A percentile compares a stretch with the other conserved stretches of the same genome.
These are phyloP conservation scores for Capreolus pygargus DNA, from an alignment of 2,113 vertebrate species.

Conservation along the genomic window DNA sequence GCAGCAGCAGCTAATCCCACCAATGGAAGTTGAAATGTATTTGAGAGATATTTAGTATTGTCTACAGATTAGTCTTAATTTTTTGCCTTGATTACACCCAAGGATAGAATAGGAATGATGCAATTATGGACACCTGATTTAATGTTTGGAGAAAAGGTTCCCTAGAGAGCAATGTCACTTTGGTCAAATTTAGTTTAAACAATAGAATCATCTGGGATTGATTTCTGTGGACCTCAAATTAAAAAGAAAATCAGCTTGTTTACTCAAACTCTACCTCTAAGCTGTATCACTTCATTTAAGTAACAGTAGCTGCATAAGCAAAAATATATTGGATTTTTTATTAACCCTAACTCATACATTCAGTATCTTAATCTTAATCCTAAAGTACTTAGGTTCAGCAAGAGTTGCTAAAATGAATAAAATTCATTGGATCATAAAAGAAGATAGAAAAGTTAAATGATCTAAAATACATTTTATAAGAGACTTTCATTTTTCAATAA, in stretches of 20 bases:
- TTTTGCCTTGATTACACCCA: conserved; percentile 17
- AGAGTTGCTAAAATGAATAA: conserved; percentile 74
- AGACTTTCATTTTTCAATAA: conserved; percentile 78
- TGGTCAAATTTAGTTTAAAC: conserved; percentile 72
- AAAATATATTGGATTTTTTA: conserved; percentile 71
- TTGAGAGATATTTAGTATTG: background rate
- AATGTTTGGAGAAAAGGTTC: conserved; percentile 66
- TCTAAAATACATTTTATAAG: conserved; percentile 76
- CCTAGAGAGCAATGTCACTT: conserved; percentile 43
- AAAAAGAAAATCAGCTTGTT: conserved; percentile 65
- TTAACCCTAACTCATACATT: conserved; percentile 64
- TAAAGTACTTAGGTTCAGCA: conserved; percentile 56
- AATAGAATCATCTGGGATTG: conserved; percentile 58
- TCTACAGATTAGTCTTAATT: conserved; percentile 46
- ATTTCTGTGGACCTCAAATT: conserved; percentile 64
- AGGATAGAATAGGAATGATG: conserved; percentile 56
- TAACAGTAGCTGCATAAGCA: conserved; percentile 50
- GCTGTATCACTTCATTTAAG: conserved; percentile 45
- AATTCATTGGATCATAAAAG: conserved; percentile 79
- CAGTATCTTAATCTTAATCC: conserved; percentile 75
- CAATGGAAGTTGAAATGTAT: conserved; percentile 46
- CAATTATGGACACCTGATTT: conserved; percentile 50
- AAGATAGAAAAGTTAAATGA: conserved; percentile 79
- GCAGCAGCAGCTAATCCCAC: background rate
- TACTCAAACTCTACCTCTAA: conserved; percentile 31